Base-by-base conservation (phyloP, 2,797 vertebrate species). In the Poecilia velifera region DNA sequence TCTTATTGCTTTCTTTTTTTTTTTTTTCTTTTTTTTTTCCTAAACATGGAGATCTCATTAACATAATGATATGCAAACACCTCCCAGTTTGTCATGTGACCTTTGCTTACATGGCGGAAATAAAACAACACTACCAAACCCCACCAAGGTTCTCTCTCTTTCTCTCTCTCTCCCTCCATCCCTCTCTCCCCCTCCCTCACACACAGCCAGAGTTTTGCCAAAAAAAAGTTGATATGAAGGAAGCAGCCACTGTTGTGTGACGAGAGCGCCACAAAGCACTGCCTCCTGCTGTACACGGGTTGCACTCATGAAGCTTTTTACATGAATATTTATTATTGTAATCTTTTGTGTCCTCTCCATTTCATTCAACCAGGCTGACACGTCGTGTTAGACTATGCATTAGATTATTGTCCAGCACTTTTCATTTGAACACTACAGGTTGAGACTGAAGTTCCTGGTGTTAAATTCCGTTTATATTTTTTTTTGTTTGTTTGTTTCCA, bases 311-410 rank as follows among this genome's bases (percentile, higher is more conserved):
- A 91, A 85, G 94, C 94, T 96, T 95, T 96, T 96, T 94, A 79
- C 95, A 93, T 96, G 93, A 95, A 95, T 95, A 97, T 97, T 97
- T 96, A 96, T 97, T 96, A 94, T 89, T 93, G 93, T 90, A 95
- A 82, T 94, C 96, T 96, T 95, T 96, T 96, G 94, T 96, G 95
- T 95, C 94, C 96, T 96, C 92, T 93, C 84, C 82, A 79, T 80
- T 78, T 68, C 80, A 85, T 90, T 81, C 94, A 94, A 90, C 93
- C 95, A 81, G 95, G 94, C 96, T 96, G 95, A 94, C 73, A 78
- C 89, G 78, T 94, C 83, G 84, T 88, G 84, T 89, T 95, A 95
- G 94, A 96, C 96, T 97, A 97, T 97, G 96, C 96, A 97, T 96
- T 88, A 34, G 79, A 85, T 74, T 49, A 70, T 62, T 47, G 80